Conservation (phyloP, 2,888 invertebrate genomes). For the Drosophila dives region DNA sequence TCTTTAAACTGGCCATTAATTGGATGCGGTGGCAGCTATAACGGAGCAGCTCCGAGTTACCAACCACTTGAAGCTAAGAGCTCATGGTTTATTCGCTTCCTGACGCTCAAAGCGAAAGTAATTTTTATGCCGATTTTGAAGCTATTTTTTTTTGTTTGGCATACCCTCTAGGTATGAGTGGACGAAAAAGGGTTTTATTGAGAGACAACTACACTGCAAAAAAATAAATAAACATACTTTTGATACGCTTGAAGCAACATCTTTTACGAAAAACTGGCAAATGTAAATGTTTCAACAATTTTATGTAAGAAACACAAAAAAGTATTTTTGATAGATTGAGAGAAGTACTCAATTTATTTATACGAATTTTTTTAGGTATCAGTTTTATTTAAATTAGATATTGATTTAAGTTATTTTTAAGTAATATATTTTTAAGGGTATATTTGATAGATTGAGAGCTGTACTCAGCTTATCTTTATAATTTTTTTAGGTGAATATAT, state of each 20-base stretch:
- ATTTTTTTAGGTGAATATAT: too few relatives aligned
- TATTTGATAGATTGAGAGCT: neutral
- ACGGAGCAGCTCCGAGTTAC: conserved; percentile 7
- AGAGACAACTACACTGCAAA: neutral
- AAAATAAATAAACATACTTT: neutral
- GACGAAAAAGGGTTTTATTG: conserved; percentile 1
- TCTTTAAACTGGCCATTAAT: conserved; percentile 58
- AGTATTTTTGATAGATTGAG: neutral
- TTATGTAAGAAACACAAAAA: neutral
- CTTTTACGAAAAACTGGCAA: neutral
- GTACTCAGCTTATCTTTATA: too few relatives aligned
- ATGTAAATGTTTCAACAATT: neutral
- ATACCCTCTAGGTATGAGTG: conserved; percentile 22
- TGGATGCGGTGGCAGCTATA: conserved; percentile 49
- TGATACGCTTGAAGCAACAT: neutral
- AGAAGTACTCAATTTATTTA: neutral
- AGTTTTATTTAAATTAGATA: neutral
- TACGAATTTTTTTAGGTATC: neutral
- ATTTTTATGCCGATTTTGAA: neutral
- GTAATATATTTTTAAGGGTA: neutral
- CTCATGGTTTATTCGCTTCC: conserved; percentile 43
- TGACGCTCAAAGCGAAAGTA: conserved; percentile 43
- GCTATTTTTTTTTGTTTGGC: too few relatives aligned
- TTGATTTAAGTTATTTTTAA: neutral
- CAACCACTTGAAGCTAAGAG: conserved; percentile 15